phyloP scores from a whole-genome alignment of 2,113 vertebrate genomes.

The Geococcyx californianus region DNA sequence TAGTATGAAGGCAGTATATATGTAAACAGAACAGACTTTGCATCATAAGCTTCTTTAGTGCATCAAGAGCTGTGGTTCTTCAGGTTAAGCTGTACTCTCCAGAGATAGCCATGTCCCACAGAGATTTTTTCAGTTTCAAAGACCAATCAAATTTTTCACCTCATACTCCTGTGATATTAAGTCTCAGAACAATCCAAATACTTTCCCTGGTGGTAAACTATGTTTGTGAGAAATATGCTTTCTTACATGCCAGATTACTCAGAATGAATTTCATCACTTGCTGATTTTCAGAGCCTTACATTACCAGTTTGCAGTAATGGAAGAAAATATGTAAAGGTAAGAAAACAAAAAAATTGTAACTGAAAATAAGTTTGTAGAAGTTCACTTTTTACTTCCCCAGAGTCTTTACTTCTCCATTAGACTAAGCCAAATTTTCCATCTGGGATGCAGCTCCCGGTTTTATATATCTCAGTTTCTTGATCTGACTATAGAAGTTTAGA shows the following conservation, averaged over 20 bases:
- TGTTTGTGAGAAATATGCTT: background rate
- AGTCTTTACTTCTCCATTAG: background rate
- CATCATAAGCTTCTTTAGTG: background rate
- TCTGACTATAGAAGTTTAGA: background rate
- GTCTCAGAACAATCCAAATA: background rate
- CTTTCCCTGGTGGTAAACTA: fast-evolving
- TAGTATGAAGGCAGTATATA: background rate
- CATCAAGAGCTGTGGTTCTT: background rate
- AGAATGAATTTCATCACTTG: background rate
- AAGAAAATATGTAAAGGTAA: background rate
- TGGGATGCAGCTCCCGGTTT: background rate
- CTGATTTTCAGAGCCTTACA: background rate
- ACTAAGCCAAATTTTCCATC: background rate
- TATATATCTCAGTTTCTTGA: background rate
- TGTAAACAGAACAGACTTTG: background rate
- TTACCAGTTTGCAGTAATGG: background rate
- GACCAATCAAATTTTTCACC: background rate
- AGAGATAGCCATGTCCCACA: background rate
- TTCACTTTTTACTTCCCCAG: background rate
- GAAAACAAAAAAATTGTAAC: background rate
- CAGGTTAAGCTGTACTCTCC: background rate
- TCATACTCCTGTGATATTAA: background rate
- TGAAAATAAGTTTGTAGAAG: background rate
- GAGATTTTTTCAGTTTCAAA: background rate
- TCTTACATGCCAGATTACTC: background rate